Evolutionary conservation across 1,140 invertebrate genomes (phyloP), one percentile per base, ranked within the genome.

Genomic region (Zaprionus capensis): DNA sequence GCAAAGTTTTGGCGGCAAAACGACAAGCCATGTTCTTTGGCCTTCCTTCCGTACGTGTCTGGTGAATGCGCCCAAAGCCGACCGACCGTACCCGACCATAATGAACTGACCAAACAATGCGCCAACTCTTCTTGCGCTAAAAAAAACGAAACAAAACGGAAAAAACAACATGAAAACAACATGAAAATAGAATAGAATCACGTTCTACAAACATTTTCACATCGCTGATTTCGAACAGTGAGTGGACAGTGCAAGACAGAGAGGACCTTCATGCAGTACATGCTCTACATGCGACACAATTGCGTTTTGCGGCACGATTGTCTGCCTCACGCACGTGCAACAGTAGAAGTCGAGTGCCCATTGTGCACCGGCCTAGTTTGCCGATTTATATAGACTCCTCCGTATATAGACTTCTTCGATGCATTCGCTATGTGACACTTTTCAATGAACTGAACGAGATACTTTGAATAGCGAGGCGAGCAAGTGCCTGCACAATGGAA

Each of bases 71-170:
- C 75, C 53, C 61, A 66, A 57, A 20, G 41, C 17, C 26, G 15
- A 22, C 22, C 36, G 68, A 78, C 76, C 70, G 57, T 62, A 64
- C 15, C 58, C 28, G 49, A 56, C 69, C 55, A 72, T 73, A 87
- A 87, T 87, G 81, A 87, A 88, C 84, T 87, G 78, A 36, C 56
- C 72, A 88, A 85, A 88, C 85, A 88, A 88, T 81, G 59, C 56
- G 59, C 68, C 65, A 80, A 80, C 59, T 72, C 64, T 76, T 64
- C 68, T 41, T 41, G 38, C 46, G 67, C 51, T 78, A 57, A 63
- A 65, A 36, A 68, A 67, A 58, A 76, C 34, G 62, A 70, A 71
- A 74, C 58, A 69, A 49, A 26, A 49, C 41, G 65, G 28, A 68
- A 68, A 65, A 62, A 15, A 46, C n/a, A 46, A 44, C 41, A 44